Base-by-base conservation (phyloP, 30 jellyfish, hydroid and myxozoan species). In the Pelagia noctiluca region DNA sequence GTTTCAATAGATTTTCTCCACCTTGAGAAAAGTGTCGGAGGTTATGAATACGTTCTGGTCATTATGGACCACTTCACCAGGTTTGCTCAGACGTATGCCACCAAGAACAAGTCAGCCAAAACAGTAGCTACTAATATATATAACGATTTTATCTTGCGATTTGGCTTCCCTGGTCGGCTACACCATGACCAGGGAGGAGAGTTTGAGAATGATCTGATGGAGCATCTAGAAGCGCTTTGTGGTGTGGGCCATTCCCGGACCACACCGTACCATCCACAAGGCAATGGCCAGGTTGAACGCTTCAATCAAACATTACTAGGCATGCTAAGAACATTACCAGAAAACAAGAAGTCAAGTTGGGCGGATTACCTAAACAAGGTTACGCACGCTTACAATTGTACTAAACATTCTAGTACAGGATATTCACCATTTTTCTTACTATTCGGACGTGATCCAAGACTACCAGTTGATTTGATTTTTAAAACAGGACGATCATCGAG, bases 251-350 rank as follows among this genome's bases (percentile, higher is more conserved):
- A 72, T 38, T 71, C 84, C 22, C 65, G 94, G 32, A 34, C 94
- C 52, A 83, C 82, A 47, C 94, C 72, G 2, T 83, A 84, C 78
- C 95, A 84, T 60, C 90, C 76, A 23, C 89, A 72, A 57, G 78
- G 75, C 46, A 84, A 84, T 60, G 89, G 84, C 53, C 83, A 73
- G 80, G 83, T 57, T n/a, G 77, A 84, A 66, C 35, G 88, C 54
- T 61, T 84, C 68, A 73, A 84, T 46, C 75, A 72, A 60, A 84
- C 95, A 2, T 36, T 73, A 2, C 71, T 84, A 50, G 78, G 64
- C 10, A 84, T 57, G 95, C 49, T 63, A 34, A 78, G 78, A 33
- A 53, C 83, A 36, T 80, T 68, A 30, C 89, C 88, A 5, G 93
- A 82, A 82, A 67, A 32, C 12, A 36, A 50, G 70, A 82, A 67